Percentiles rank a stretch among this genome's conserved stretches.
Conservation (phyloP, 1,140 invertebrate species). For the Achroia grisella region DNA sequence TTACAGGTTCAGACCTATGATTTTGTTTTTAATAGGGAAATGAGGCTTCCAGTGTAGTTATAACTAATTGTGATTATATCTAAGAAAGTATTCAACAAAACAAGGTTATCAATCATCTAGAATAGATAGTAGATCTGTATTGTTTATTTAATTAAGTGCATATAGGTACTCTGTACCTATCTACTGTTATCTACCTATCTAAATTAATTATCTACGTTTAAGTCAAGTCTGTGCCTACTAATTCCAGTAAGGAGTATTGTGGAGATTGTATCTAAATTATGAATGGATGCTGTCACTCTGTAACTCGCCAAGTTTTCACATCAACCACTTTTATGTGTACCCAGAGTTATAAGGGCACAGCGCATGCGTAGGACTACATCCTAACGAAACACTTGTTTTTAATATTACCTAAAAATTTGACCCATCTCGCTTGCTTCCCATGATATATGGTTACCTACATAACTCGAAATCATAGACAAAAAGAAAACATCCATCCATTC, state of each 20-base stretch:
- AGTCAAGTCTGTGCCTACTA: too few species aligned
- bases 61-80: too few species aligned
- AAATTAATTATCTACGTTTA: too few species aligned
- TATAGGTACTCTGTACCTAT: too few species aligned
- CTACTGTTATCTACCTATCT: too few species aligned
- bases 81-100: too few species aligned
- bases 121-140: too few species aligned
- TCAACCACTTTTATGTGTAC: constrained; percentile 23
- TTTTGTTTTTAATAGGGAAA: too few species aligned
- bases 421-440: background rate
- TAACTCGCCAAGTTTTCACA: constrained; percentile 30
- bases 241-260: background rate
- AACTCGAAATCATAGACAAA: background rate
- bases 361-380: constrained; percentile 18
- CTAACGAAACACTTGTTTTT: constrained; percentile 20
- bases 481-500: constrained; percentile 10
- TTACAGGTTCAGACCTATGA: too few species aligned
- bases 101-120: too few species aligned
- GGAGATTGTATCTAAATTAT: constrained; percentile 7
- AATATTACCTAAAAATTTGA: background rate
- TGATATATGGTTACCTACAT: background rate
- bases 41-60: too few species aligned
- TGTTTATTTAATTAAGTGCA: too few species aligned
- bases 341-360: constrained; percentile 2
- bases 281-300: constrained; percentile 12